Evolutionary conservation across 64 coral and sea anemone species (phyloP).

Genomic region (Acropora yongei): DNA sequence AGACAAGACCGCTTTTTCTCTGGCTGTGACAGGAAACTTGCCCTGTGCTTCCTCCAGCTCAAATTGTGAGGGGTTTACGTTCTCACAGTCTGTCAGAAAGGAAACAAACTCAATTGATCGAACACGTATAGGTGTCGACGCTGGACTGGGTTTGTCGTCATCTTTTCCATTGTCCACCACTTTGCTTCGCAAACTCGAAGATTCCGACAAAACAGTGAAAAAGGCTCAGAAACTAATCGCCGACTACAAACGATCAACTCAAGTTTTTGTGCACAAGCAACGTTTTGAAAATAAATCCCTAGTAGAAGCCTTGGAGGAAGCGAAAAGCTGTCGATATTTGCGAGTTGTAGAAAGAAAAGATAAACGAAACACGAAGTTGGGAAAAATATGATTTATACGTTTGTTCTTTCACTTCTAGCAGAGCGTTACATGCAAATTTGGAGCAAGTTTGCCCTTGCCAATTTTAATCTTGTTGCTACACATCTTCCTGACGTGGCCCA

Average conservation of each 20-base stretch:
- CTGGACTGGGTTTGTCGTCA: not conserved
- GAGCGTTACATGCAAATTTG: too few relatives aligned
- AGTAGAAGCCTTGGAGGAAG: conserved; percentile 35
- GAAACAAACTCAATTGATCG: not conserved
- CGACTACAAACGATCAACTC: conserved; percentile 19
- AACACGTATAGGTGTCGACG: not conserved
- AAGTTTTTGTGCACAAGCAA: not conserved
- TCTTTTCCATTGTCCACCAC: not conserved
- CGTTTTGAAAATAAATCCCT: conserved; percentile 3
- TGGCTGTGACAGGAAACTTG: not conserved
- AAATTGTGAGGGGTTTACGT: not conserved
- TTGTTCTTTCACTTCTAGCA: not conserved
- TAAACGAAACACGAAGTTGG: not conserved
- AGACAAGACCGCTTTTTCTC: not conserved
- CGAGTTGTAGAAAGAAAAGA: conserved; percentile 26
- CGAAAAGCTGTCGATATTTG: conserved; percentile 43
- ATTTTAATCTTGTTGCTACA: too few relatives aligned
- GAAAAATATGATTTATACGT: not conserved
- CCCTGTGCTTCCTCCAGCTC: not conserved
- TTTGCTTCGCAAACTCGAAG: conserved; percentile 45
- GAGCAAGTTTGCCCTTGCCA: too few relatives aligned
- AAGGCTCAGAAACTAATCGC: conserved; percentile 15
- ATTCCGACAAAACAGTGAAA: conserved; percentile 31
- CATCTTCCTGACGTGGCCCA: too few relatives aligned
- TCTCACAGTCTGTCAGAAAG: not conserved